Base-by-base conservation (phyloP, 2,888 invertebrate species). In the Trilocha varians region DNA sequence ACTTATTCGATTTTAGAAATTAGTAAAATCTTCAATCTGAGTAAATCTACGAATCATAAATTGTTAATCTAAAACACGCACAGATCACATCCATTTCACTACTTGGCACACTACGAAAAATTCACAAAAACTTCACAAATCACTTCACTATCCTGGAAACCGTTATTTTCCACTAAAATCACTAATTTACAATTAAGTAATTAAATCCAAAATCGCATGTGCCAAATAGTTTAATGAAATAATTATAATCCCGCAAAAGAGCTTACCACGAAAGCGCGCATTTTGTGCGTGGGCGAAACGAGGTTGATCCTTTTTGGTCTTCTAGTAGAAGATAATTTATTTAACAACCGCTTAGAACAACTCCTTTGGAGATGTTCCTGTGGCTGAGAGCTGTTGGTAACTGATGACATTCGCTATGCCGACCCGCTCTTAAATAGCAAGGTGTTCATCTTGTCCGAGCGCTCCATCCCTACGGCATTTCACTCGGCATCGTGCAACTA, bases 401-500 rank as follows among this genome's bases (percentile, higher is more conserved):
- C 84, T 85, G 84, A 85, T 85, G 84, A 79, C 77, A 83, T 82
- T 84, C 78, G 71, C 77, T 65, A 70, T 64, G 67, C 69, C 70
- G 73, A 64, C 74, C 74, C 77, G 84, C 84, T 78, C 83, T 85
- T 85, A 85, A 84, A 85, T 85, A 85, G 69, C 57, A 70, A 78
- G 70, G 68, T 78, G 78, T 80, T 84, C 83, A 84, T 85, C 84
- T 82, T 78, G 78, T 68, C 75, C 66, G 78, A 78, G 70, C 71
- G 75, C 82, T 78, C 79, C 80, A 83, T 79, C 82, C 83, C 83
- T 83, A 77, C 82, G 78, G 58, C 83, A 83, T 84, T 84, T 82
- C 82, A 83, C 84, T 79, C 62, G 56, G 77, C 69, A 77, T 65
- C 78, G 66, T 73, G 74, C 80, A 77, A 79, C 82, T 75, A 77